These are phyloP conservation scores for Cheilosia impressa DNA, from an alignment of 2,888 invertebrate genomes.

Conservation along the genomic window DNA sequence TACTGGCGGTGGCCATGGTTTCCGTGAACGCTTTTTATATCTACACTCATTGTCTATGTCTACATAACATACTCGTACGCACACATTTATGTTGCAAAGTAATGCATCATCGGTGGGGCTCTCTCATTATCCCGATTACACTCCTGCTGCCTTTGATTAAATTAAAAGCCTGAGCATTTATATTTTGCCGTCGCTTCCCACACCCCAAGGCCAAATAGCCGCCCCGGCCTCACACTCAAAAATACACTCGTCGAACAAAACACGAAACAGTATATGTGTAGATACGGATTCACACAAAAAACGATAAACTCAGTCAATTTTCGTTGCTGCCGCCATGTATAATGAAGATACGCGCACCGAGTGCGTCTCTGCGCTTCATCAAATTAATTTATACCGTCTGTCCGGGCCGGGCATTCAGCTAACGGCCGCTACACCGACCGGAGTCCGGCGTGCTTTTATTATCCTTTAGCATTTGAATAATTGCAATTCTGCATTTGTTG, in stretches of 20 bases:
- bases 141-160: conserved; percentile 66
- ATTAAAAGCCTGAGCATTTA: conserved; percentile 71
- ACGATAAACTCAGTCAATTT: conserved; percentile 67
- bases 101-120: conserved; percentile 47
- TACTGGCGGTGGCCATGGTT: conserved; percentile 1
- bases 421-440: conserved; percentile 33
- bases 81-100: conserved; percentile 31
- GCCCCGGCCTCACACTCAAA: neutral
- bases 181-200: conserved; percentile 43
- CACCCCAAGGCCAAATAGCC: neutral
- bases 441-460: conserved; percentile 41
- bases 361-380: conserved; percentile 63
- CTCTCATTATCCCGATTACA: conserved; percentile 68
- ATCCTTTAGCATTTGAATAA: conserved; percentile 73
- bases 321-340: conserved; percentile 60
- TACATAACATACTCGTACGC: neutral
- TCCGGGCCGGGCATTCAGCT: conserved; percentile 39
- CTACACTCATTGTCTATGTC: neutral
- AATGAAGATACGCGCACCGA: conserved; percentile 40
- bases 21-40: neutral
- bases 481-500: conserved; percentile 72
- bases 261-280: conserved; percentile 4
- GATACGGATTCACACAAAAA: conserved; percentile 40
- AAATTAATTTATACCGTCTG: conserved; percentile 71
- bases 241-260: conserved; percentile 16